Evolutionary conservation across 2,797 vertebrate species (phyloP).

Genomic region (Ammospiza maritima): DNA sequence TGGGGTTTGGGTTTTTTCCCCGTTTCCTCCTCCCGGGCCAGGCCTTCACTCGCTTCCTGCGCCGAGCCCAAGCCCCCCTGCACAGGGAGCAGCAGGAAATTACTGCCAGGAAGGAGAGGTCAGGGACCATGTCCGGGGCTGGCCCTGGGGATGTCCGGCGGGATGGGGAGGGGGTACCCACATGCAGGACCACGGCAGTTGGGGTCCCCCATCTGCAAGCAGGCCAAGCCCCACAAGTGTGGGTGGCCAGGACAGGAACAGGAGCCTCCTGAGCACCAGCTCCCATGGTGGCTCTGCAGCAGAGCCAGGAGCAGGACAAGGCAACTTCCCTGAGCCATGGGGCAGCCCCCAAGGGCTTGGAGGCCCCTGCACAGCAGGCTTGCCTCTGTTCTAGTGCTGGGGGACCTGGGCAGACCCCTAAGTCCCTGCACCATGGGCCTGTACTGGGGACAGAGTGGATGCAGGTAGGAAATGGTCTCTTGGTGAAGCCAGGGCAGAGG

Average conservation of each 20-base stretch:
- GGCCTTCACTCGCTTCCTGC: background rate
- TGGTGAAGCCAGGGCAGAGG: fast-evolving
- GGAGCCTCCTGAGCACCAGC: fast-evolving
- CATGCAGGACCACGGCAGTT: fast-evolving
- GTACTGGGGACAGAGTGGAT: background rate
- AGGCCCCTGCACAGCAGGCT: background rate
- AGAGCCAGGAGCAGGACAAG: background rate
- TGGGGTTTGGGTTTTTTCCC: background rate
- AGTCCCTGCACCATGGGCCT: fast-evolving
- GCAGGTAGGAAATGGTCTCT: background rate
- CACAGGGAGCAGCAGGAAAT: background rate
- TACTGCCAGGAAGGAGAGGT: constrained; percentile 38
- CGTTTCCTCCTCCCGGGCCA: background rate
- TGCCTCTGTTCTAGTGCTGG: background rate
- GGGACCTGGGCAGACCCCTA: background rate
- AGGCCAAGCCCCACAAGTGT: fast-evolving
- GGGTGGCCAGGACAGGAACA: fast-evolving
- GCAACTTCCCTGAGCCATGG: fast-evolving
- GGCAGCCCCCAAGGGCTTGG: background rate
- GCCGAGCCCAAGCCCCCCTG: background rate
- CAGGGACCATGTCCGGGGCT: fast-evolving
- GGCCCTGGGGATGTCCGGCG: fast-evolving
- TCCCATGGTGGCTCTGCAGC: fast-evolving
- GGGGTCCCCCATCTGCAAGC: background rate
- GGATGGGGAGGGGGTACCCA: background rate